Base-by-base conservation (phyloP, 2,113 vertebrate genomes). In the Psettodes erumei region DNA sequence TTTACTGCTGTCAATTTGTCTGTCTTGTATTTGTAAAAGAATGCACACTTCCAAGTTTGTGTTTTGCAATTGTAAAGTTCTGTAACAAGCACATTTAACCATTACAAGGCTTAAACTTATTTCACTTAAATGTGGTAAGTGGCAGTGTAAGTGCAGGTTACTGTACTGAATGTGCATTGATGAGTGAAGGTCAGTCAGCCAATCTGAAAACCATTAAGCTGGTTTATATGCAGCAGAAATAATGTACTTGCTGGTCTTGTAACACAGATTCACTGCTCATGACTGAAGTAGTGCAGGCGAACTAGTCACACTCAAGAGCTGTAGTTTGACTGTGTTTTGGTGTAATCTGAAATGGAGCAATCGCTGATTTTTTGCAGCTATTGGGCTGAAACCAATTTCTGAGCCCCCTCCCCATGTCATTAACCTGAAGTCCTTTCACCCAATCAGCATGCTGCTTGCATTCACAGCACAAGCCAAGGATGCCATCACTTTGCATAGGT, bases 401-500 rank as follows among this genome's bases (percentile, higher is more conserved):
- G 28, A 63, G 37, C 42, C 15, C 18, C 18, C 8, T 47, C 71
- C 56, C 55, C 63, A 58, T 75, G 27, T 55, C 32, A 82, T 88
- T 82, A 85, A 74, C 82, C 80, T 77, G 16, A 6, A 59, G 54
- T 77, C 40, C 68, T 72, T 62, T 81, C 35, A 84, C 71, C 73
- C 75, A 87, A 75, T 90, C 81, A 50, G 72, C 59, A 43, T 60
- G 62, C 32, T 40, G 35, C 48, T 37, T 71, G 50, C 48, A 16
- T 85, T 76, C 35, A 35, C 50, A 8, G 74, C 76, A 68, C 40
- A 73, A 70, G 59, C 71, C 80, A 77, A 75, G 82, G 84, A 89
- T 88, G 79, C 63, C 68, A 79, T 88, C 80, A 81, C 73, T 91
- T 90, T 81, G n/a, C 82, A 65, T 64, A 60, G 76, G 79, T 82